Evolutionary conservation across 2,797 vertebrate genomes (phyloP).

Genomic region (Anolis apletophallus): DNA sequence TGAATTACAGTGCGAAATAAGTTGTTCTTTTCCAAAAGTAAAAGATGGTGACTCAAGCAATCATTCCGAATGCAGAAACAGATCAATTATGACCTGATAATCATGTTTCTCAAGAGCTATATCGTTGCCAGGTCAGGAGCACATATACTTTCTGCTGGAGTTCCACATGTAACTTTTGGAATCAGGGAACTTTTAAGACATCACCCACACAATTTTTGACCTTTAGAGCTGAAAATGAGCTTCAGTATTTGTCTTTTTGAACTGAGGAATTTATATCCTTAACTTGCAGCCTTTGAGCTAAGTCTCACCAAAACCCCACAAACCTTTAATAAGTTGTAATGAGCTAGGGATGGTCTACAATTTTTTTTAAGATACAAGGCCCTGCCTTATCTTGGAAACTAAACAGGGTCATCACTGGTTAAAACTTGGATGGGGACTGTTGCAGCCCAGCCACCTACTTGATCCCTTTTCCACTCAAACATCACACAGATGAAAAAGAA

Average conservation of each 20-base stretch:
- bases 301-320: background rate
- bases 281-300: background rate
- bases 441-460: too few species aligned
- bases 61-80: slow-evolving; percentile 40
- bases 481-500: too few species aligned
- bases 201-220: background rate
- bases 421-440: too few species aligned
- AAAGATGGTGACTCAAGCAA: slow-evolving; percentile 43
- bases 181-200: background rate
- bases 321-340: background rate
- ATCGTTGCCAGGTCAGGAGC: background rate
- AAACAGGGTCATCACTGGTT: too few species aligned
- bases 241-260: background rate
- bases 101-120: slow-evolving; percentile 14
- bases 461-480: too few species aligned
- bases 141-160: background rate
- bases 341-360: too few species aligned
- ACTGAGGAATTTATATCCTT: background rate
- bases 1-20: slow-evolving; percentile 49
- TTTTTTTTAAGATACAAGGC: too few species aligned
- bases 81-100: slow-evolving; percentile 46
- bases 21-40: slow-evolving; percentile 27
- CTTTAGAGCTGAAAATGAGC: background rate
- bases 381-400: too few species aligned
- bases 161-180: background rate